Evolutionary conservation across 2,888 invertebrate species (phyloP).

Genomic region (Schizaphis graminum): DNA sequence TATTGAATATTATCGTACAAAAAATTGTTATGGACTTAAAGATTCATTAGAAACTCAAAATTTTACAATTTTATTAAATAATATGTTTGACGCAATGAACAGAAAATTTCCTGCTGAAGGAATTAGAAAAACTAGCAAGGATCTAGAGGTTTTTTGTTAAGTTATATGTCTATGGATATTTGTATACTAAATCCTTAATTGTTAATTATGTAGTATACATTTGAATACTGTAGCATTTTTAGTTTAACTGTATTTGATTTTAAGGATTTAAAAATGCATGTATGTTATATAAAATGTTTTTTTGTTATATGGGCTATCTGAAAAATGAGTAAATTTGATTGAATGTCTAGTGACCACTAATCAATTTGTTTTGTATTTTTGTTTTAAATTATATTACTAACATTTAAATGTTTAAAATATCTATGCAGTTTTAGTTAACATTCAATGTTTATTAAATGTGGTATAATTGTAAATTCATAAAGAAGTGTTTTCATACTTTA

Average conservation of each 20-base stretch:
- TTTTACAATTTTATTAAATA: background rate
- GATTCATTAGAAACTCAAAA: conserved; percentile 3
- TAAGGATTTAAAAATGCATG: conserved; percentile 1
- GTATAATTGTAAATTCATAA: conserved; percentile 14
- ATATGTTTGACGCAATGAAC: background rate
- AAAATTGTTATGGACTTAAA: background rate
- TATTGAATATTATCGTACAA: background rate
- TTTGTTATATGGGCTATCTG: conserved; percentile 1
- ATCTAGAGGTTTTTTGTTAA: conserved; percentile 8
- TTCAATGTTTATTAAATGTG: background rate
- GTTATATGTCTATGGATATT: background rate
- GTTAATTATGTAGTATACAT: background rate
- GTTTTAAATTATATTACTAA: no score
- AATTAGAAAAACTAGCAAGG: background rate
- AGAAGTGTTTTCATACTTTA: conserved; percentile 8
- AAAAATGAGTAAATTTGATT: conserved; percentile 4
- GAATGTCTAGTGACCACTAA: background rate
- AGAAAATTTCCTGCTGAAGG: conserved; percentile 15
- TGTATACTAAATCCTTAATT: conserved; percentile 11
- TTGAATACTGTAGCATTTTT: background rate
- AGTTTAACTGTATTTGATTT: conserved; percentile 8
- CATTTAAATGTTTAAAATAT: no score
- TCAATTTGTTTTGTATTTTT: background rate
- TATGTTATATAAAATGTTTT: conserved; percentile 12
- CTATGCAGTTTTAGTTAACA: no score